Evolutionary conservation across 2,888 invertebrate genomes (phyloP).

Genomic region (Ophioninae sp.): DNA sequence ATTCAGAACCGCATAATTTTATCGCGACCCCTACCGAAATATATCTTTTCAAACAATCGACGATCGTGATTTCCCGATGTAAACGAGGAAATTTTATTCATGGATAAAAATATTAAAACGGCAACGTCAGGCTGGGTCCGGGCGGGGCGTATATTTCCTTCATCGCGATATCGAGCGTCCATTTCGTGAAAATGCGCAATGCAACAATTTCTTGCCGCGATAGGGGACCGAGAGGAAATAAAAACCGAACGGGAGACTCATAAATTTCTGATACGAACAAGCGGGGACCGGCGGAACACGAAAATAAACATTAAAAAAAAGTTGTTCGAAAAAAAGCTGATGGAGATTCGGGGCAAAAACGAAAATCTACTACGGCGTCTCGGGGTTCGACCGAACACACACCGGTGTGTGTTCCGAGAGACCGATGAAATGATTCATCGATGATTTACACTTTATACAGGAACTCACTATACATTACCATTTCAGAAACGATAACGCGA

Average conservation of each 20-base stretch:
- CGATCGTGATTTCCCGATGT: too few species aligned
- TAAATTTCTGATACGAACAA: background rate
- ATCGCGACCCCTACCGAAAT: background rate
- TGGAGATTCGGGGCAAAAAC: background rate
- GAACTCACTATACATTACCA: constrained; percentile 45
- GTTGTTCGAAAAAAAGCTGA: background rate
- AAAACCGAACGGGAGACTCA: background rate
- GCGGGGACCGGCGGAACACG: background rate
- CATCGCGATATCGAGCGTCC: background rate
- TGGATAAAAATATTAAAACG: background rate
- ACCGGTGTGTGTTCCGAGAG: constrained; percentile 24
- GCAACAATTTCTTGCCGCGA: background rate
- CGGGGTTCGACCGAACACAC: constrained; percentile 1
- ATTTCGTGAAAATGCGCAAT: background rate
- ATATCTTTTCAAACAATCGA: too few species aligned
- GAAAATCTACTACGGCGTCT: background rate
- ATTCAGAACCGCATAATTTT: background rate
- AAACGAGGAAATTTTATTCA: background rate
- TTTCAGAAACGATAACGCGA: constrained; percentile 55
- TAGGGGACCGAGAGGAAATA: background rate
- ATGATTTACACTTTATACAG: constrained; percentile 49
- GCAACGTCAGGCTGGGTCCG: background rate
- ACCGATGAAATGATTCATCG: constrained; percentile 55
- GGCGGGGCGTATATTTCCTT: background rate
- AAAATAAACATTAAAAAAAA: constrained; percentile 5